phyloP scores from a whole-genome alignment of 2,113 vertebrate genomes.

The Oreochromis spilurus region DNA sequence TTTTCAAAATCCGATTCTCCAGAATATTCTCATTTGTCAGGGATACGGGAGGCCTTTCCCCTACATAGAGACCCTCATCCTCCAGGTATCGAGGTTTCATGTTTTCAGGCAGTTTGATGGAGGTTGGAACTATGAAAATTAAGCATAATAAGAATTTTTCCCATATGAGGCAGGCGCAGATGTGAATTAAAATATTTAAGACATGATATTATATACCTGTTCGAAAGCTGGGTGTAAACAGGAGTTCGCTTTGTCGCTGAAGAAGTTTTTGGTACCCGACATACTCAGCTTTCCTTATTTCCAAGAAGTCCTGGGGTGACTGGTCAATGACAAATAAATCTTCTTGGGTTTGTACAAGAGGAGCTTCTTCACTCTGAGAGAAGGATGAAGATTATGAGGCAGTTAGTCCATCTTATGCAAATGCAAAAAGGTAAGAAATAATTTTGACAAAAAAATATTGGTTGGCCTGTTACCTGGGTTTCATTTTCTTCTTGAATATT shows the following conservation, averaged over 20 bases:
- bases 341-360: slow-evolving; percentile 66
- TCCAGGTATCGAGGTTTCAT: slow-evolving; percentile 87
- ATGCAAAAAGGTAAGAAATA: background rate
- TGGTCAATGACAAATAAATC: slow-evolving; percentile 76
- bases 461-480: slow-evolving; percentile 21
- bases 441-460: background rate
- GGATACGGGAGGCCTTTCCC: slow-evolving; percentile 79
- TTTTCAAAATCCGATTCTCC: slow-evolving; percentile 87
- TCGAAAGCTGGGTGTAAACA: slow-evolving; percentile 81
- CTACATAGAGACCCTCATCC: slow-evolving; percentile 93
- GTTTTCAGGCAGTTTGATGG: slow-evolving; percentile 84
- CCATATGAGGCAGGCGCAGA: background rate
- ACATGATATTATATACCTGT: slow-evolving; percentile 75
- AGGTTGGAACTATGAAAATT: slow-evolving; percentile 74
- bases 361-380: slow-evolving; percentile 78
- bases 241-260: slow-evolving; percentile 73
- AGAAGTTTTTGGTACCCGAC: slow-evolving; percentile 66
- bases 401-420: background rate
- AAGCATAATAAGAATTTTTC: background rate
- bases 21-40: slow-evolving; percentile 82
- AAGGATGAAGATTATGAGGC: background rate
- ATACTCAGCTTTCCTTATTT: slow-evolving; percentile 76
- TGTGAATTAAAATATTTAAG: background rate
- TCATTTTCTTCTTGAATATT: slow-evolving; percentile 47
- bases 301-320: slow-evolving; percentile 76